Evolutionary conservation across 2,888 invertebrate species (phyloP), one percentile per base, ranked within the genome.

Genomic region (Fissipunctia ypsillon): DNA sequence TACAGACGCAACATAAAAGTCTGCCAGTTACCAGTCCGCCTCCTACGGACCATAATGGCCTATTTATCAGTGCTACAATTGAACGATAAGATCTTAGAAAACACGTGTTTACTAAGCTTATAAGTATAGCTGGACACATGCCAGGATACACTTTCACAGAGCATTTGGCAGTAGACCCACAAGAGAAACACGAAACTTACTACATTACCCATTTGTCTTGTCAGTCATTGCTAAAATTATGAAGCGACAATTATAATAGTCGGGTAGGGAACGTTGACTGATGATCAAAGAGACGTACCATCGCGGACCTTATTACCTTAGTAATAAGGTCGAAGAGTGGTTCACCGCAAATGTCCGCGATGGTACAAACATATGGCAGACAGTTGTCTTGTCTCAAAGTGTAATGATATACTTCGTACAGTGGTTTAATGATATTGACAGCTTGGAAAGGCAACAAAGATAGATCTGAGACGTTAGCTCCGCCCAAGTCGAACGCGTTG

Each of bases 141-240:
- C 86, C 85, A 86, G 67, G 61, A 65, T 73, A 48, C 63, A 77
- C 78, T 84, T 80, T 78, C 83, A 74, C 54, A 60, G 35, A 70
- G 63, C 56, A 61, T 74, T 84, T 86, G 83, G 84, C 83, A 84
- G 54, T 64, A 48, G 78, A 78, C 73, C 67, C 54, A 61, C 59
- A 22, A 76, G 54, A 73, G 74, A 69, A 78, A 82, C 66, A 48
- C 43, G 68, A 77, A 79, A 76, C 75, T 60, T 68, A 64, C 70
- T 72, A 72, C 68, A 63, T 64, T 57, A 59, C 41, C 70, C 68
- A 78, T 76, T 76, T 71, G 75, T 81, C 76, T 76, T 76, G 81
- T 84, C 84, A 80, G 41, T 78, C 78, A 80, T 69, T 38, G 72
- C 65, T 80, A 70, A 76, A 82, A 73, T 79, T 76, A 83, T 69